Evolutionary conservation across 2,888 invertebrate species (phyloP).

Genomic region (Phortica magna): DNA sequence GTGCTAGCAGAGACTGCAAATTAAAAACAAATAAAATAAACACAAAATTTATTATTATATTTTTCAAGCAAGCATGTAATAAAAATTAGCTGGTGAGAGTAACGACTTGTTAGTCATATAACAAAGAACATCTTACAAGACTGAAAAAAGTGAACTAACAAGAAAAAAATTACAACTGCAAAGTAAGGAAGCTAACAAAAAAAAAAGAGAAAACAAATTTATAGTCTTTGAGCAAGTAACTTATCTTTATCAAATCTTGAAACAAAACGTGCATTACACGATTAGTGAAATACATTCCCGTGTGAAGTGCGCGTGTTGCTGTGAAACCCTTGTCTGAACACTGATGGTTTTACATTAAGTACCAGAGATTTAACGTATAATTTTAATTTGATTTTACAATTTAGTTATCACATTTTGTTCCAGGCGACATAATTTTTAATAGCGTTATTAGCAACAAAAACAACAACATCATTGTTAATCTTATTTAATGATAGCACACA

Average conservation of each 20-base stretch:
- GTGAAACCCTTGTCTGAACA: neutral
- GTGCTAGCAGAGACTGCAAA: slow-evolving; percentile 59
- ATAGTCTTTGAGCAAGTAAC: too few species aligned
- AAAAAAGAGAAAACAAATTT: too few species aligned
- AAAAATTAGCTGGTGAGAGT: neutral
- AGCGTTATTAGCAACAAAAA: neutral
- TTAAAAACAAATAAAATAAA: slow-evolving; percentile 29
- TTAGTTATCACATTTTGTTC: neutral
- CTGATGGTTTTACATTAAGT: neutral
- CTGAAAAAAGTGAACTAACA: too few species aligned
- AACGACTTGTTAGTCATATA: too few species aligned
- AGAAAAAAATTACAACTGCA: too few species aligned
- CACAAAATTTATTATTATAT: slow-evolving; percentile 16
- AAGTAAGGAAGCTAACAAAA: too few species aligned
- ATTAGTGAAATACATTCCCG: neutral
- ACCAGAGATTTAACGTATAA: neutral
- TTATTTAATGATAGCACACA: too few species aligned
- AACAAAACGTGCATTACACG: neutral
- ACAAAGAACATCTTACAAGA: too few species aligned
- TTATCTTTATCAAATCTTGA: too few species aligned
- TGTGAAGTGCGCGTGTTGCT: neutral
- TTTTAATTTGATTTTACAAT: neutral
- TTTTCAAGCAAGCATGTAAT: slow-evolving; percentile 1
- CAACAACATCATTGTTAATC: too few species aligned
- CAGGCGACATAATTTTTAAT: neutral